Conservation (phyloP, 2,113 vertebrate genomes). For the Canis aureus region DNA sequence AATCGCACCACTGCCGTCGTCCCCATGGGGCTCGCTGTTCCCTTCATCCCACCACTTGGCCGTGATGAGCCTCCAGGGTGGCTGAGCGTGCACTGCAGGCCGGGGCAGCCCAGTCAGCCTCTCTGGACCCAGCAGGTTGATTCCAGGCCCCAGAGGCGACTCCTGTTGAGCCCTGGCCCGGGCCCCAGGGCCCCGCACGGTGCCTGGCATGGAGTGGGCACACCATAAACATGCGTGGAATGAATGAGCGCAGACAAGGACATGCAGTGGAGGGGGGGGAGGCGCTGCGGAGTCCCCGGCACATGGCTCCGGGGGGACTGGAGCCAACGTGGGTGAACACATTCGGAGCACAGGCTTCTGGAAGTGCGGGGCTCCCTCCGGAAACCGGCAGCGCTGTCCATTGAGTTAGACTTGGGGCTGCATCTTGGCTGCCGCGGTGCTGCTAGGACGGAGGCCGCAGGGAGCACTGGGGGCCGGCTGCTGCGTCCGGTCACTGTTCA, state of each 20-base stretch:
- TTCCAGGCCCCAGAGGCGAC: not conserved
- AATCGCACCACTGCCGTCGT: not conserved
- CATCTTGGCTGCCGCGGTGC: not conserved
- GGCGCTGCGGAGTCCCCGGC: not conserved
- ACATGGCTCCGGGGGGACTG: accelerated
- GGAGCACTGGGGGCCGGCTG: not conserved
- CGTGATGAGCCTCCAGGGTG: not conserved
- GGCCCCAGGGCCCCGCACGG: not conserved
- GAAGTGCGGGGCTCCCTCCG: not conserved
- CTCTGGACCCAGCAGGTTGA: not conserved
- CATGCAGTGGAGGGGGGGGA: too few relatives aligned
- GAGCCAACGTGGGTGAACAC: accelerated
- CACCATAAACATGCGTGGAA: accelerated
- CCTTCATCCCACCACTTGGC: not conserved
- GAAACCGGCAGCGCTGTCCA: not conserved
- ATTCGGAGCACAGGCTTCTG: not conserved
- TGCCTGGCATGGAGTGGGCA: accelerated
- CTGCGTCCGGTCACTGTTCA: not conserved
- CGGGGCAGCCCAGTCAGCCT: not conserved
- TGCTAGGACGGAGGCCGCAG: not conserved
- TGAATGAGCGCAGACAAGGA: too few relatives aligned
- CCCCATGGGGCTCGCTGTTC: accelerated
- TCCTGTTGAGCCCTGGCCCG: not conserved
- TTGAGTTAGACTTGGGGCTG: not conserved
- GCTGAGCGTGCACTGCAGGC: accelerated